Conservation (phyloP, 1,140 invertebrate species). For the Leptinotarsa defecta region DNA sequence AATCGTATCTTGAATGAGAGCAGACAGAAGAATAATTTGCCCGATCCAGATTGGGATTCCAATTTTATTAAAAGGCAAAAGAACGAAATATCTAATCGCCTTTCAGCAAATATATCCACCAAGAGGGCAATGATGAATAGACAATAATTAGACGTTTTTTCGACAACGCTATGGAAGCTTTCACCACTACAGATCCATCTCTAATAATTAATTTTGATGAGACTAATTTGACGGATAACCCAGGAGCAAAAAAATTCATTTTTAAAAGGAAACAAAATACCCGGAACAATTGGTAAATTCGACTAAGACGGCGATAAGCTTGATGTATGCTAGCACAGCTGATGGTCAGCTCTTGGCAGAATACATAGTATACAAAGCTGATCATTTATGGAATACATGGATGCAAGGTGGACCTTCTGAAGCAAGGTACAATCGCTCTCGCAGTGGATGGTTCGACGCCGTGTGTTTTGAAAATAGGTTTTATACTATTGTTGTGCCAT, state of each 20-base stretch:
- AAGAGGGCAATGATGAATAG: constrained; percentile 10
- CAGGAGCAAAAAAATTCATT: constrained; percentile 50
- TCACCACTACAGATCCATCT: background rate
- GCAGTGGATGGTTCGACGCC: background rate
- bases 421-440: background rate
- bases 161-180: background rate
- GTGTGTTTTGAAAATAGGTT: background rate
- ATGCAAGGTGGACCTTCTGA: background rate
- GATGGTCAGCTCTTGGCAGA: constrained; percentile 13
- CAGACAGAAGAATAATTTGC: background rate
- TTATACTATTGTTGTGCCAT: constrained; percentile 2
- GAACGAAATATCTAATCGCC: background rate
- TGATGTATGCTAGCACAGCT: constrained; percentile 18
- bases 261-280: constrained; percentile 51
- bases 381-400: background rate
- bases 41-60: background rate
- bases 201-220: constrained; percentile 9
- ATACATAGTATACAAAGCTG: constrained; percentile 13
- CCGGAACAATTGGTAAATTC: constrained; percentile 49
- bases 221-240: constrained; percentile 51
- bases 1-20: background rate
- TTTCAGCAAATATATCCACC: constrained; percentile 11
- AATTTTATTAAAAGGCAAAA: background rate
- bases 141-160: constrained; percentile 13
- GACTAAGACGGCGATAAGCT: constrained; percentile 33